phyloP scores from a whole-genome alignment of 2,888 invertebrate genomes.

The Marasmarcha lunaedactyla region DNA sequence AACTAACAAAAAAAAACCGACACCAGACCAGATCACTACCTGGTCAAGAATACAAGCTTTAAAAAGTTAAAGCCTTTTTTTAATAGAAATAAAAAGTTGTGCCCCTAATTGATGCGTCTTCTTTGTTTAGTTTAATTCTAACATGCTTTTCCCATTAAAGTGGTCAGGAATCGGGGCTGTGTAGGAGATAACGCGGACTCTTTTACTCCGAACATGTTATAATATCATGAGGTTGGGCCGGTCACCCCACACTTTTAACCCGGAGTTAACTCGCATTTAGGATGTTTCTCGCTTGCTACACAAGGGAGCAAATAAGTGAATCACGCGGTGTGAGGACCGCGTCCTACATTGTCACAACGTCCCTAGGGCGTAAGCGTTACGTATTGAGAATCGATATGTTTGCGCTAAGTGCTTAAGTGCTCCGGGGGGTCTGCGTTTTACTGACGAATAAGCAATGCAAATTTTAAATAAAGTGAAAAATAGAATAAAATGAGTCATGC shows the following conservation, averaged over 20 bases:
- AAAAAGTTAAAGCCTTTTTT: slow-evolving; percentile 61
- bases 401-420: slow-evolving; percentile 66
- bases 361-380: slow-evolving; percentile 48
- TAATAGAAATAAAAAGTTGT: slow-evolving; percentile 45
- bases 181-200: slow-evolving; percentile 62
- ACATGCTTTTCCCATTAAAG: slow-evolving; percentile 72
- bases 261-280: slow-evolving; percentile 45
- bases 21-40: slow-evolving; percentile 44
- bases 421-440: slow-evolving; percentile 54
- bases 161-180: slow-evolving; percentile 63
- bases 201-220: slow-evolving; percentile 67
- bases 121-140: slow-evolving; percentile 72
- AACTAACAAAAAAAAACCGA: slow-evolving; percentile 59
- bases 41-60: slow-evolving; percentile 54
- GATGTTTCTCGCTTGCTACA: slow-evolving; percentile 32
- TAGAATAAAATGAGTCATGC: no score
- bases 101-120: slow-evolving; percentile 70
- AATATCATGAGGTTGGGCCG: slow-evolving; percentile 55
- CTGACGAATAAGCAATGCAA: slow-evolving; percentile 55
- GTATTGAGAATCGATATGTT: slow-evolving; percentile 64
- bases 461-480: slow-evolving; percentile 15
- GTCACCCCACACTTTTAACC: slow-evolving; percentile 41
- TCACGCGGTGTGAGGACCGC: slow-evolving; percentile 43
- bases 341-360: slow-evolving; percentile 56
- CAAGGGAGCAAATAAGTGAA: slow-evolving; percentile 51